Conservation (phyloP, 2,113 vertebrate genomes). For the Diadophis punctatus region DNA sequence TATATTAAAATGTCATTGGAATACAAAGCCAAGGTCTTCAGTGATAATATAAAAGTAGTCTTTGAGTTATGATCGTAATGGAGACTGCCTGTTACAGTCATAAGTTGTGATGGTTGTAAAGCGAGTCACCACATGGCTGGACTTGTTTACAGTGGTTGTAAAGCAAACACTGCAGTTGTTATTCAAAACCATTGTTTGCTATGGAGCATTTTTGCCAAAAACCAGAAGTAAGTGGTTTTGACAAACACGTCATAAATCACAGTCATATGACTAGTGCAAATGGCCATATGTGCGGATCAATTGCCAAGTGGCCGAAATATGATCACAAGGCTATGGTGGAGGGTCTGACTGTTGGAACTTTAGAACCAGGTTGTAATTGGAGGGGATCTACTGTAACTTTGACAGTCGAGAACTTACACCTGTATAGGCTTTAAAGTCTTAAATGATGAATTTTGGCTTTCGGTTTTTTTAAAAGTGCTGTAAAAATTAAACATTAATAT, state of each 20-base stretch:
- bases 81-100: not conserved
- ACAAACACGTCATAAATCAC: not conserved
- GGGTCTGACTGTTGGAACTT: not conserved
- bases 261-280: not conserved
- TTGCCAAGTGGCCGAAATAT: not conserved
- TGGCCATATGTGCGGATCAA: not conserved
- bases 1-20: not conserved
- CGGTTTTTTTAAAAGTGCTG: not conserved
- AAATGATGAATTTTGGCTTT: not conserved
- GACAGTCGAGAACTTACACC: not conserved
- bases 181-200: not conserved
- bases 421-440: not conserved
- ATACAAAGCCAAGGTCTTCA: not conserved
- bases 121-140: not conserved
- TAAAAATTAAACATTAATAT: not conserved
- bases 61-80: not conserved
- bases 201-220: not conserved
- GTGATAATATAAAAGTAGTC: not conserved
- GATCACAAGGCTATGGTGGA: not conserved
- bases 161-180: not conserved
- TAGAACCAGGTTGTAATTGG: not conserved
- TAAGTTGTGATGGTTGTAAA: not conserved
- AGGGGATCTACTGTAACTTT: not conserved
- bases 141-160: not conserved
- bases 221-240: not conserved